These are phyloP conservation scores for Salvator merianae DNA, from an alignment of 2,113 vertebrate genomes.

Conservation along the genomic window DNA sequence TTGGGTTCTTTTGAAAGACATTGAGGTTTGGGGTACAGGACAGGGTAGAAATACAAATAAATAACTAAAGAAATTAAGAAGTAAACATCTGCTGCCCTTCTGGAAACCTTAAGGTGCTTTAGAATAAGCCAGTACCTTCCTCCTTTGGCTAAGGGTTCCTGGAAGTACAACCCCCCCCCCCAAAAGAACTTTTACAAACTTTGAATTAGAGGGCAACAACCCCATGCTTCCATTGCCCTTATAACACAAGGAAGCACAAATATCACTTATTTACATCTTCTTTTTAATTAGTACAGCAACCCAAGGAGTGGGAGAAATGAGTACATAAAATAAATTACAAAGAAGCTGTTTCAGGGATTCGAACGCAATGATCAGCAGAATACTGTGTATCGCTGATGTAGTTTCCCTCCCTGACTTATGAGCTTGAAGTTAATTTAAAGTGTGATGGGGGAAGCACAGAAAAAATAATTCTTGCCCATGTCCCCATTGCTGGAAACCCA, in stretches of 20 bases:
- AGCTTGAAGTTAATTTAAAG: constrained; percentile 47
- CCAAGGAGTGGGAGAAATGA: constrained; percentile 19
- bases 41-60: no score
- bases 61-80: neutral
- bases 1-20: no score
- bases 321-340: constrained; percentile 46
- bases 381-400: constrained; percentile 42
- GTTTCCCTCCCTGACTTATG: constrained; percentile 51
- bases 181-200: no score
- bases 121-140: neutral
- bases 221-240: no score
- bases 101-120: neutral
- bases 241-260: constrained; percentile 18
- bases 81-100: neutral
- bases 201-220: neutral
- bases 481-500: constrained; percentile 12
- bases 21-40: no score
- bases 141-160: no score
- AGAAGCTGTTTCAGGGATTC: constrained; percentile 53
- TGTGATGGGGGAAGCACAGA: no score
- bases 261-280: constrained; percentile 51
- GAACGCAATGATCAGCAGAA: constrained; percentile 61
- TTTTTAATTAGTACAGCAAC: constrained; percentile 64
- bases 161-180: no score
- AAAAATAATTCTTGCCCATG: neutral